A percentile compares a stretch with the other conserved stretches of the same genome.
Evolutionary conservation across 2,113 vertebrate genomes (phyloP).

Genomic region (Ariopsis seemanni): DNA sequence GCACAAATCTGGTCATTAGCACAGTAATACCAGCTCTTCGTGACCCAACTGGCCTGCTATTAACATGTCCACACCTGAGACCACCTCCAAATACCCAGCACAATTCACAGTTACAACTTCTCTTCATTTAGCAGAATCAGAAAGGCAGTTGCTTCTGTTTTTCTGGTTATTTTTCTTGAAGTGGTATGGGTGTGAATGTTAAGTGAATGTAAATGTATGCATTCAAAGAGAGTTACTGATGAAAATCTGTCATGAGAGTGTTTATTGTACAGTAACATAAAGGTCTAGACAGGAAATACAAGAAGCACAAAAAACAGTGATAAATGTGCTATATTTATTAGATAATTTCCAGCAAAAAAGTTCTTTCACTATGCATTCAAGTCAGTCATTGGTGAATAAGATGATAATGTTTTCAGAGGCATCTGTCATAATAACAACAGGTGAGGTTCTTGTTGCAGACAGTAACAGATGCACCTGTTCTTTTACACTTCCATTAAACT

Average conservation of each 20-base stretch:
- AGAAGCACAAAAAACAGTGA: background rate
- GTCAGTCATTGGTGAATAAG: conserved; percentile 11
- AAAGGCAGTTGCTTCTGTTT: conserved; percentile 76
- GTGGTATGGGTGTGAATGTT: conserved; percentile 81
- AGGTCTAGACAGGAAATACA: background rate
- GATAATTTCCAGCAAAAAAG: background rate
- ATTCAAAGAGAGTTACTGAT: conserved; percentile 58
- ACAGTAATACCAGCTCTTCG: conserved; percentile 74
- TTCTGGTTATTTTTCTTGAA: conserved; percentile 84
- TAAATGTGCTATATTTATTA: background rate
- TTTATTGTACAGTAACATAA: background rate
- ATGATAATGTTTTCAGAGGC: background rate
- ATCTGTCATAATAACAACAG: conserved; percentile 18
- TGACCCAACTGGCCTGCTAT: conserved; percentile 79
- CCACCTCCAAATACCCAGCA: conserved; percentile 86
- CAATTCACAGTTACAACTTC: conserved; percentile 86
- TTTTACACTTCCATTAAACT: conserved; percentile 11
- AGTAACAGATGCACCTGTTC: conserved; percentile 27
- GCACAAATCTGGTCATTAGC: conserved; percentile 85
- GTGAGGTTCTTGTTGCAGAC: background rate
- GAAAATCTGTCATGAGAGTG: conserved; percentile 46
- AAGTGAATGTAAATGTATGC: conserved; percentile 80
- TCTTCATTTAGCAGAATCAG: conserved; percentile 81
- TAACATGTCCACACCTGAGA: conserved; percentile 88
- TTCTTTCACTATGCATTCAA: background rate